Base-by-base conservation (phyloP, 2,888 invertebrate species). In the Stratiomys singularior region DNA sequence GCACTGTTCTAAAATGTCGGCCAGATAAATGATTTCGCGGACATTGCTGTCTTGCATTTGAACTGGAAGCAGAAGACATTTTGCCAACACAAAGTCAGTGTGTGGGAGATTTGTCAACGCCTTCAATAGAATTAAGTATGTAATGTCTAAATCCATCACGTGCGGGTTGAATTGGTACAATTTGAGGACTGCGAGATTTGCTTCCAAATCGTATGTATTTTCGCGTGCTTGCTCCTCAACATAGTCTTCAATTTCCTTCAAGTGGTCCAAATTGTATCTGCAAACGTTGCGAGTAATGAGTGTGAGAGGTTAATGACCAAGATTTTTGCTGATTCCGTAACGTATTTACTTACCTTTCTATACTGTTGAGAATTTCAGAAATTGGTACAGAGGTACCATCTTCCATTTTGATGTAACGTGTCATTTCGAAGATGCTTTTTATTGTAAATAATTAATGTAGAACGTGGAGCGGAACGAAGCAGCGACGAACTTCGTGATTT, bases 71-170 rank as follows among this genome's bases (percentile, higher is more conserved):
- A 99, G 90, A 77, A 99, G 90, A 86, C 98, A 99, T 88, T 99
- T 99, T 89, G 99, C 99, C 81, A 99, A 89, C 66, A 97, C 96
- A 85, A 99, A 98, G 88, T 99, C 99, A 9, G 98, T 96, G 84
- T 98, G 97, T 0, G 99, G 99, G 82, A 99, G 91, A 87, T 98
- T 98, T 11, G 99, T 98, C 58, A 99, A 88, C 1, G 98, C 97
- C 86, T 99, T 99, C 82, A 99, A 86, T 63, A 99, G 89, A 83
- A 99, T 97, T 84, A 94, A 93, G 81, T 94, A 93, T 1, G 96
- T 95, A 47, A 98, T 93, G 77, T 94, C 93, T 64, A 92, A 89
- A 84, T 97, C 94, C 84, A 96, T 95, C 83, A 92, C 91, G 79
- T 91, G 92, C 0, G 98, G 97, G 86, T 98, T 97, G 84, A 99